phyloP scores from a whole-genome alignment of 2,888 invertebrate species.

The Macropis europaea region DNA sequence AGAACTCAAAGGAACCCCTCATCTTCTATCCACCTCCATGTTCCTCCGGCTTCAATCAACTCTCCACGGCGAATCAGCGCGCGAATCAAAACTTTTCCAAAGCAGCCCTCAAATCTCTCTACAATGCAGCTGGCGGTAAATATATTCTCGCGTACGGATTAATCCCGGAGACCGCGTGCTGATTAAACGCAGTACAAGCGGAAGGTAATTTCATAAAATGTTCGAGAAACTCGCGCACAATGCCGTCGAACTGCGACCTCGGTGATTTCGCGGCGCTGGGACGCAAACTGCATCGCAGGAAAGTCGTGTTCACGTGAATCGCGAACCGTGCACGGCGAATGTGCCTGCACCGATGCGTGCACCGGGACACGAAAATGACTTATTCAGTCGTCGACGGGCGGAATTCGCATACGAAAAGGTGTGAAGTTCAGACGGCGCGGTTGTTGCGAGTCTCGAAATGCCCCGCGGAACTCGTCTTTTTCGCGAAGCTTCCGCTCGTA shows the following conservation, averaged over 20 bases:
- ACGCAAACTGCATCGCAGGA: not conserved
- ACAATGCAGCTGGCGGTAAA: too few species aligned
- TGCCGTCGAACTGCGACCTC: not conserved
- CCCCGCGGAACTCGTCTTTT: not conserved
- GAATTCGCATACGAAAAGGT: not conserved
- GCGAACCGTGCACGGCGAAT: not conserved
- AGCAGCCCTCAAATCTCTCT: too few species aligned
- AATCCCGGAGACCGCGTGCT: not conserved
- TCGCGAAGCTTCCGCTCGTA: not conserved
- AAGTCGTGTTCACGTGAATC: slow-evolving; percentile 1
- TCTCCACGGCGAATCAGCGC: too few species aligned
- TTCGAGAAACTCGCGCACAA: not conserved
- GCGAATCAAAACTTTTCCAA: too few species aligned
- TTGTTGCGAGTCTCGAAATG: not conserved
- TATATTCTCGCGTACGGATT: too few species aligned
- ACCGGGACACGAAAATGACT: slow-evolving; percentile 29
- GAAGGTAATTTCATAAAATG: slow-evolving; percentile 1
- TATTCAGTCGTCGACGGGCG: slow-evolving; percentile 8
- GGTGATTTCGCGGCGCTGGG: not conserved
- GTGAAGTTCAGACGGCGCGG: not conserved
- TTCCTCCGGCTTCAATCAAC: too few species aligned
- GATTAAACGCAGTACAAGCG: slow-evolving; percentile 9
- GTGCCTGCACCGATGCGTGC: slow-evolving; percentile 3
- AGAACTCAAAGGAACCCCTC: too few species aligned
- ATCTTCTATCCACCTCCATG: too few species aligned